Conservation (phyloP, 1,140 invertebrate species). For the Diachasma alloeum region DNA sequence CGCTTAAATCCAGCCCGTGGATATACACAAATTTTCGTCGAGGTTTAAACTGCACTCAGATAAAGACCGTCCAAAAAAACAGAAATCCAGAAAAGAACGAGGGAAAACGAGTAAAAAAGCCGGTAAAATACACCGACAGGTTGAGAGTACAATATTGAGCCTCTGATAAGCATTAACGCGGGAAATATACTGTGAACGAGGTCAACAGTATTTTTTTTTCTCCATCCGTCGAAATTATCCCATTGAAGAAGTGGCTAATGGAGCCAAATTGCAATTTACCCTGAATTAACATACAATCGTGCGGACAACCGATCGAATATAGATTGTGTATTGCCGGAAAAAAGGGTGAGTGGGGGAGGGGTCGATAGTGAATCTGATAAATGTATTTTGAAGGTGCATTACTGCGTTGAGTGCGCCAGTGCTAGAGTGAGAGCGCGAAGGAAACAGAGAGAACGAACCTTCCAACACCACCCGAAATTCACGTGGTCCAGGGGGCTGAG, state of each 20-base stretch:
- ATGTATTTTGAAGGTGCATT: constrained; percentile 2
- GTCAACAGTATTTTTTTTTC: background rate
- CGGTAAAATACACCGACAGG: background rate
- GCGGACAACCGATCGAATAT: background rate
- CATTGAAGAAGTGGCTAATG: background rate
- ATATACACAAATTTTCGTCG: constrained; percentile 5
- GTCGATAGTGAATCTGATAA: constrained; percentile 2
- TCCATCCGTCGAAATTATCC: background rate
- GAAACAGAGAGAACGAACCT: background rate
- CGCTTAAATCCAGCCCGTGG: constrained; percentile 16
- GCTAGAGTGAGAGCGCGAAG: background rate
- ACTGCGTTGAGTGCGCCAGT: background rate
- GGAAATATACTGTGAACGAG: background rate
- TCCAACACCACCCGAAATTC: background rate
- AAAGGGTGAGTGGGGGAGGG: background rate
- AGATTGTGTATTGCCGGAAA: background rate
- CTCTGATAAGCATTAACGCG: background rate
- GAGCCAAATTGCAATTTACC: background rate
- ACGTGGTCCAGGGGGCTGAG: background rate
- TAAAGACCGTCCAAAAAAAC: background rate
- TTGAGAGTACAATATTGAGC: background rate
- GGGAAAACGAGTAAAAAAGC: background rate
- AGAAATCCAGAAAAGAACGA: background rate
- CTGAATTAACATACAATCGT: background rate
- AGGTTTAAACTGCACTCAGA: constrained; percentile 9